Evolutionary conservation across 2,888 invertebrate genomes (phyloP), one percentile per base, ranked within the genome.

Genomic region (Alloplasta piceator): DNA sequence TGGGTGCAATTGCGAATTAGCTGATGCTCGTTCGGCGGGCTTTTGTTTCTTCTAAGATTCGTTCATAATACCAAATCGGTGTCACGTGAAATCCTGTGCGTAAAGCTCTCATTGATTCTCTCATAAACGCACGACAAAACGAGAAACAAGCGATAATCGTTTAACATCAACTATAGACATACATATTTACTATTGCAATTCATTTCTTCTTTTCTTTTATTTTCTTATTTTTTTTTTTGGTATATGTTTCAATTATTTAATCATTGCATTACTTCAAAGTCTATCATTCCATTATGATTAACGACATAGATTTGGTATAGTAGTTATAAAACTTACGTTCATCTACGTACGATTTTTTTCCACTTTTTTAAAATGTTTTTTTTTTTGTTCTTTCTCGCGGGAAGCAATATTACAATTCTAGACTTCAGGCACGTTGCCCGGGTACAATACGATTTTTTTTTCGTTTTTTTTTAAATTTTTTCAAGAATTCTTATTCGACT

Each of bases 401-500:
- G 60, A 82, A 82, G 75, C 80, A 76, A 76, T 68, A 71, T 72
- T 66, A 80, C 68, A 56, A 67, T 67, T 63, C 55, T 72, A 64
- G 58, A 75, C 48, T 78, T 71, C 26, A 43, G 71, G 60, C 60
- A 46, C 58, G 36, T 67, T 16, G 48, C 63, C 56, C 58, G 71
- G 39, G 52, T 41, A 16, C 50, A 38, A 41, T 43, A 67, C 55
- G 41, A 38, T 41, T 67, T 60, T 7, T 36, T 56, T 36, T 56
- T 1, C 5, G 12, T 52, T 14, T 12, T 6, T 46, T 46, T 46
- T 46, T 46, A 7, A 9, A n/a, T 6, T 46, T 46, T 52, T n/a
- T 12, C 5, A 58, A 61, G 67, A 81, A 55, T 70, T 71, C 61
- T 12, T 43, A 87, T 81, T 86, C 90, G 90, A 91, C 90, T 90